Evolutionary conservation across 1,140 invertebrate genomes (phyloP).

Genomic region (Lucilia sericata): DNA sequence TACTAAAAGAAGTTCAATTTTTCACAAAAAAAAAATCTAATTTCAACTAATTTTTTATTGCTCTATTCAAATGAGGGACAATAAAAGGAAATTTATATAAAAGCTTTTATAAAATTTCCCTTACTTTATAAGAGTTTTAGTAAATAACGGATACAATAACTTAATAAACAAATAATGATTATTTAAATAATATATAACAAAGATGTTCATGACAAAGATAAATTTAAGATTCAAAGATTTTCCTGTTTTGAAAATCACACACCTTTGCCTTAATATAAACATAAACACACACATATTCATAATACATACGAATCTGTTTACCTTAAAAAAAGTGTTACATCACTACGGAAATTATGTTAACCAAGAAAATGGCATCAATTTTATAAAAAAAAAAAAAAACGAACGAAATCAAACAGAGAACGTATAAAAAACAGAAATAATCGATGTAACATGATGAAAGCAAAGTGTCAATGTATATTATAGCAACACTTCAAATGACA

Average conservation of each 20-base stretch:
- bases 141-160: no score
- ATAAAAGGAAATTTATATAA: no score
- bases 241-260: not conserved
- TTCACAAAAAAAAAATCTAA: no score
- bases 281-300: not conserved
- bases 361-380: slow-evolving; percentile 26
- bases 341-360: slow-evolving; percentile 20
- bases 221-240: not conserved
- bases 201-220: not conserved
- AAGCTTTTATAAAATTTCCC: no score
- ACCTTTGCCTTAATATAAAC: not conserved
- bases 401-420: not conserved
- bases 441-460: not conserved
- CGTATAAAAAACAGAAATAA: not conserved
- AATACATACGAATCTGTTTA: not conserved
- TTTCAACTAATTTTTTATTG: no score
- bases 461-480: slow-evolving; percentile 23
- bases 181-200: no score
- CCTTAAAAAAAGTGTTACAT: slow-evolving; percentile 3
- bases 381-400: not conserved
- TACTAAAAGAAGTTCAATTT: no score
- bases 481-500: slow-evolving; percentile 11
- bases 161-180: no score
- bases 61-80: no score
- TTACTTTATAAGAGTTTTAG: no score